These are phyloP conservation scores for Limnephilus auricula DNA, from an alignment of 2,888 invertebrate species.

Conservation along the genomic window DNA sequence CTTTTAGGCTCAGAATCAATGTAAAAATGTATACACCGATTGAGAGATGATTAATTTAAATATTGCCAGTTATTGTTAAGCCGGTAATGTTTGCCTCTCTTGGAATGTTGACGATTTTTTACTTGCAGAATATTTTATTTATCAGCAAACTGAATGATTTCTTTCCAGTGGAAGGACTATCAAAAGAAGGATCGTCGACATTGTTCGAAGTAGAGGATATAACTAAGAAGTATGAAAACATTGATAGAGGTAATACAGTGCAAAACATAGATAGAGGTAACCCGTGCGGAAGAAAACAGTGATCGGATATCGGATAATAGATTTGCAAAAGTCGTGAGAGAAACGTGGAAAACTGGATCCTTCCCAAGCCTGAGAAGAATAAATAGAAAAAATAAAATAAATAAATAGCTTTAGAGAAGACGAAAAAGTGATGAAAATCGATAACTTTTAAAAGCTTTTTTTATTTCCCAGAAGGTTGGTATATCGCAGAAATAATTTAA, in stretches of 20 bases:
- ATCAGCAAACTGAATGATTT: not conserved
- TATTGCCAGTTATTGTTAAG: too few relatives aligned
- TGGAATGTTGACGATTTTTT: too few relatives aligned
- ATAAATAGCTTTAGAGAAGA: not conserved
- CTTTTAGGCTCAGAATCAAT: too few relatives aligned
- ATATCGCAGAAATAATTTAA: too few relatives aligned
- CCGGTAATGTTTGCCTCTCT: too few relatives aligned
- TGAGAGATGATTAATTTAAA: too few relatives aligned
- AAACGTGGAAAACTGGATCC: not conserved
- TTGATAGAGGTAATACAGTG: not conserved
- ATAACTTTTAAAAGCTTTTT: not conserved
- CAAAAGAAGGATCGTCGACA: not conserved
- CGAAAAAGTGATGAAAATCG: not conserved
- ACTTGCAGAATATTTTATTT: not conserved
- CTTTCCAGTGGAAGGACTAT: not conserved
- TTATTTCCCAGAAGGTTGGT: too few relatives aligned
- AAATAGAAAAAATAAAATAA: too few relatives aligned
- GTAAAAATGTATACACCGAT: too few relatives aligned
- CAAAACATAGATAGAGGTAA: not conserved
- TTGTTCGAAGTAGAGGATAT: not conserved
- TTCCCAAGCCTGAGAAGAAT: not conserved
- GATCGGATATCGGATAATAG: not conserved
- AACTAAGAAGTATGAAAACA: not conserved
- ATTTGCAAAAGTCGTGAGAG: not conserved
- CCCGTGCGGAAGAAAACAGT: not conserved